Base-by-base conservation (phyloP, 1,140 invertebrate genomes). In the Copidosoma floridanum region DNA sequence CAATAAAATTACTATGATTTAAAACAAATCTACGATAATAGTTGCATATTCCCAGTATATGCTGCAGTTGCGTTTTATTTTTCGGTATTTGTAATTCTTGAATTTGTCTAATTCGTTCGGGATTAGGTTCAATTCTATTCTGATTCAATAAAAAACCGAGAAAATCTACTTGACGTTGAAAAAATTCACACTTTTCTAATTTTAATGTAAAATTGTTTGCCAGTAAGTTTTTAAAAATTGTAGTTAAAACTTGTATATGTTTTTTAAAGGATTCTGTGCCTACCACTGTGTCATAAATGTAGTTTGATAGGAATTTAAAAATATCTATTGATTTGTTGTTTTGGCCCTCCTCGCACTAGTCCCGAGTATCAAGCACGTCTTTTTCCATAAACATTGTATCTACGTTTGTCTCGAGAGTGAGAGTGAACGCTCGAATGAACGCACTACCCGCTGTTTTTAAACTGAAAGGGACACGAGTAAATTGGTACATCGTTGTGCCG, bases 401-500 rank as follows among this genome's bases (percentile, higher is more conserved):
- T 16, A 18, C 14, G 3, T 37, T 43, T 1, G n/a, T n/a, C n/a
- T n/a, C n/a, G n/a, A 68, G 12, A 8, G 41, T 48, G 0, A 53
- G n/a, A 14, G 18, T 29, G 4, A 63, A 32, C 0, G 48, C 57
- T 1, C 64, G 29, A 3, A 70, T 62, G 44, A 65, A 59, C 12
- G 41, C 54, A 24, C 48, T 55, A 14, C 59, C 59, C 2, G 59
- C 59, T 4, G 53, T 56, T 38, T 62, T 62, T 6, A 59, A 26
- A 18, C 51, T 46, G 29, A 58, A 62, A 10, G 54, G 63, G 10
- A 61, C 29, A 14, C 58, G 29, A 14, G 21, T 27, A 26, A 61
- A 65, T 24, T 61, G 63, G 44, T 61, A 65, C 10, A 57, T 20
- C 1, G 63, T 67, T 0, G 66, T 63, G 44, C 71, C 65, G 56